These are phyloP conservation scores for Sminthopsis crassicaudata DNA, from an alignment of 2,113 vertebrate genomes.

Conservation along the genomic window DNA sequence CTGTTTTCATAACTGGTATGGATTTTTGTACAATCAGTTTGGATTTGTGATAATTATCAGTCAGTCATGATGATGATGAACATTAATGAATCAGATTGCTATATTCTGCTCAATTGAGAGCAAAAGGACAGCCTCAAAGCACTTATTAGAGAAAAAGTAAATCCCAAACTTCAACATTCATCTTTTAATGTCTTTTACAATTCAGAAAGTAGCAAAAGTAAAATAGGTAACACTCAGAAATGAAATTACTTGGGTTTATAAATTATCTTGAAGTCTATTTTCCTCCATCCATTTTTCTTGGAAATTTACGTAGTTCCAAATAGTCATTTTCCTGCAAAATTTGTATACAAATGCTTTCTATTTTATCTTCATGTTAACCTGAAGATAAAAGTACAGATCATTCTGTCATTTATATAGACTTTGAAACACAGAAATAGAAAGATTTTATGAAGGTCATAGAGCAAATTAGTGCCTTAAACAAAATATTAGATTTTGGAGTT, in stretches of 20 bases:
- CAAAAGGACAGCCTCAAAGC: conserved; percentile 33
- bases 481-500: neutral
- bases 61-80: conserved; percentile 23
- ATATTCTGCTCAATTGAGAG: conserved; percentile 48
- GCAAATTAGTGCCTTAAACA: conserved; percentile 12
- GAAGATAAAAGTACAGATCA: neutral
- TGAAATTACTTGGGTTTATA: conserved; percentile 25
- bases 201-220: conserved; percentile 21
- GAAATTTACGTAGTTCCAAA: conserved; percentile 43
- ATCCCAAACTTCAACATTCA: conserved; percentile 38
- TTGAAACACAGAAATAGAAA: conserved; percentile 31
- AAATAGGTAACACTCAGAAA: neutral
- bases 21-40: conserved; percentile 44
- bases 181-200: conserved; percentile 42
- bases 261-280: conserved; percentile 49
- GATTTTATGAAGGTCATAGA: conserved; percentile 12
- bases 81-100: conserved; percentile 60
- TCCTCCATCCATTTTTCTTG: conserved; percentile 50
- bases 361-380: conserved; percentile 24
- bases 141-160: conserved; percentile 10
- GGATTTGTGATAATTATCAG: conserved; percentile 55
- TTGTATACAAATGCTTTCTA: neutral
- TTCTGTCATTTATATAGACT: neutral
- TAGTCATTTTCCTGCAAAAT: neutral
- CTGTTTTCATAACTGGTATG: conserved; percentile 42